A percentile compares a stretch with the other conserved stretches of the same genome.
Conservation (phyloP, 2,113 vertebrate genomes). For the Tragelaphus imberbis region DNA sequence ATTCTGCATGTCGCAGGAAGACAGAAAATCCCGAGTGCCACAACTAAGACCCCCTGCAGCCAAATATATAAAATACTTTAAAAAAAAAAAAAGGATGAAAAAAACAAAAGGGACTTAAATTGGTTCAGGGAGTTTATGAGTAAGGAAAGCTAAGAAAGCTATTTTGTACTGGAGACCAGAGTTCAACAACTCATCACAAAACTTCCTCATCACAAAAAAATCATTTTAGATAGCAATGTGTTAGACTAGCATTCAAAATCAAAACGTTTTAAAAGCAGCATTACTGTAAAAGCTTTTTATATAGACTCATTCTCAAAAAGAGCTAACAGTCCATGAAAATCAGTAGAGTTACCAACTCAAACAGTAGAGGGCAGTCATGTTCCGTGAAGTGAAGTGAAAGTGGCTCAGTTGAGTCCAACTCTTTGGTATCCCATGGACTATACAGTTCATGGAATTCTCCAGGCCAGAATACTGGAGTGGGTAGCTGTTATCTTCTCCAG, state of each 20-base stretch:
- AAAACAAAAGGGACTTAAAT: neutral
- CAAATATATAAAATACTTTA: neutral
- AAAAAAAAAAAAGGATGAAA: neutral
- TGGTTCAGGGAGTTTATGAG: neutral
- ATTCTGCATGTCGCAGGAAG: neutral
- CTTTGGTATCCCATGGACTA: neutral
- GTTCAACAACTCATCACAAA: neutral
- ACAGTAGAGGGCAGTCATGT: slow-evolving; percentile 66
- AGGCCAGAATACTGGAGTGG: neutral
- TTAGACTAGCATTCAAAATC: slow-evolving; percentile 1
- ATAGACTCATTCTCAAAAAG: neutral
- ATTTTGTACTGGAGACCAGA: neutral
- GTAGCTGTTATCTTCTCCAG: neutral
- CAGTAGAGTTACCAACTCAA: neutral
- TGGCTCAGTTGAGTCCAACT: neutral
- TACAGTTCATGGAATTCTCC: neutral
- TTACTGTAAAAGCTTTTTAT: neutral
- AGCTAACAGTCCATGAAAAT: neutral
- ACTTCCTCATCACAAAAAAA: neutral
- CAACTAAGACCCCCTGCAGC: neutral
- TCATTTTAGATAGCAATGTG: neutral
- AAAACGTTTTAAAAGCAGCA: slow-evolving; percentile 1
- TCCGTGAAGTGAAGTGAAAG: neutral
- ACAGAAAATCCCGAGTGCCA: neutral
- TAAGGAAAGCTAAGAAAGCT: neutral